A percentile compares a stretch with the other conserved stretches of the same genome.
phyloP scores from a whole-genome alignment of 2,113 vertebrate genomes.

The Ophthalmolycus amberensis region DNA sequence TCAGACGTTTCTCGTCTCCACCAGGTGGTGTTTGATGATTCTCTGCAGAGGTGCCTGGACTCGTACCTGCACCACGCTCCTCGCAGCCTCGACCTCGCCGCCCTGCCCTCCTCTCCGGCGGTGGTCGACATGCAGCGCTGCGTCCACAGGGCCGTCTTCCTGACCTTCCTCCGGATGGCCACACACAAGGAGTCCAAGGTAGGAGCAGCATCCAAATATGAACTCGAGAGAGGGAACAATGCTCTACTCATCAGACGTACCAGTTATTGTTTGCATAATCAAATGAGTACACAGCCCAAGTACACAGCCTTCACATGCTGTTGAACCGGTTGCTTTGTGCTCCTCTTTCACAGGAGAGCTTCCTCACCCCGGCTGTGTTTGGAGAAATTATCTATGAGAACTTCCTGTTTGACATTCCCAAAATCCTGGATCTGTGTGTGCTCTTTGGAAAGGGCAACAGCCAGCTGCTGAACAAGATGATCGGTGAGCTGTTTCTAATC shows the following conservation, averaged over 20 bases:
- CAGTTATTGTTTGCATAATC: background rate
- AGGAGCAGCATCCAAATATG: background rate
- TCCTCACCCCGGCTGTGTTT: conserved; percentile 91
- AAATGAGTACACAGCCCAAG: background rate
- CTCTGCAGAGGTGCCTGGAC: conserved; percentile 93
- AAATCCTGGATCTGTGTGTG: conserved; percentile 96
- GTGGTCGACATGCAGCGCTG: conserved; percentile 85
- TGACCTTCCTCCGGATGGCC: conserved; percentile 95
- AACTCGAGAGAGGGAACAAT: background rate
- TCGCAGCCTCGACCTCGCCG: conserved; percentile 85
- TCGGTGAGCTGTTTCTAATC: conserved; percentile 81
- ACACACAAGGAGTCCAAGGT: conserved; percentile 99
- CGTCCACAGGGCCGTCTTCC: conserved; percentile 89
- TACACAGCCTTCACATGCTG: no score
- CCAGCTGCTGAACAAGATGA: conserved; percentile 94
- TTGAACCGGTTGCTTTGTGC: background rate
- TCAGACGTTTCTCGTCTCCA: background rate
- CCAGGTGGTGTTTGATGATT: conserved; percentile 97
- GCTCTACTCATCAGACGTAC: background rate
- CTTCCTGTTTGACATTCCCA: conserved; percentile 97
- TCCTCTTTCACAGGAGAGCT: conserved; percentile 86
- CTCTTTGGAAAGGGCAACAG: conserved; percentile 96
- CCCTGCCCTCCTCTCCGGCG: conserved; percentile 75
- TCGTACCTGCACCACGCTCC: conserved; percentile 90
- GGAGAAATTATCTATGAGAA: conserved; percentile 97